Percentiles rank a stretch among this genome's conserved stretches.
Evolutionary conservation across 2,888 invertebrate species (phyloP).

Genomic region (Acleris literana): DNA sequence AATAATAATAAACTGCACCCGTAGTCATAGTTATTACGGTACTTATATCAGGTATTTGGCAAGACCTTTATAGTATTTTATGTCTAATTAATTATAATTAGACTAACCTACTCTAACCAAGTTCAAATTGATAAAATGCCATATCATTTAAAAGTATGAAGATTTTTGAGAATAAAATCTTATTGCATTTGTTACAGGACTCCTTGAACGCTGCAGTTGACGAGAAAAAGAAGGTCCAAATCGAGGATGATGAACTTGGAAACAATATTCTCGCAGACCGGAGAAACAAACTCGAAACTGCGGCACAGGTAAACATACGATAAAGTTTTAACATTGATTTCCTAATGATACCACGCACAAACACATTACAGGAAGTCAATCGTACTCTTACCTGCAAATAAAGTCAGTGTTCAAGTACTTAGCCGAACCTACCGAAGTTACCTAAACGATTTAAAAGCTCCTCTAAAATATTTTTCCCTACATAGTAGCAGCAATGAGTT

Average conservation of each 20-base stretch:
- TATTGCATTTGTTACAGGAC: constrained; percentile 68
- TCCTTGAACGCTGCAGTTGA: constrained; percentile 71
- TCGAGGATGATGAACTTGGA: constrained; percentile 72
- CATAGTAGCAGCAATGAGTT: neutral
- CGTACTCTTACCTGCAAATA: too few relatives aligned
- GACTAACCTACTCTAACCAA: too few relatives aligned
- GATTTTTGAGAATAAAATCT: neutral
- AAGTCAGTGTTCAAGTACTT: neutral
- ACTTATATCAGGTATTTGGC: too few relatives aligned
- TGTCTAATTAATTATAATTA: too few relatives aligned
- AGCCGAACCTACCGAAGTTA: neutral
- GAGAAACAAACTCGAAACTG: constrained; percentile 82
- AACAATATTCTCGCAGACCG: constrained; percentile 76
- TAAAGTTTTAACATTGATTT: neutral
- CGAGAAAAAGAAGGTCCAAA: constrained; percentile 71
- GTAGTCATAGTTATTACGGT: too few relatives aligned
- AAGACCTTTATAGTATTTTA: too few relatives aligned
- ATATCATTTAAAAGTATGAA: neutral
- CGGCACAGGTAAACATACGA: constrained; percentile 74
- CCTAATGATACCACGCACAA: neutral
- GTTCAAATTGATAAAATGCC: too few relatives aligned
- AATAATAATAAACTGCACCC: too few relatives aligned
- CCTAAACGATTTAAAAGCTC: neutral
- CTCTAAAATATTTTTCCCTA: neutral
- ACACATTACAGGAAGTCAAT: neutral